Evolutionary conservation across 2,797 vertebrate genomes (phyloP), one percentile per base, ranked within the genome.

Genomic region (Brachymystax lenok): DNA sequence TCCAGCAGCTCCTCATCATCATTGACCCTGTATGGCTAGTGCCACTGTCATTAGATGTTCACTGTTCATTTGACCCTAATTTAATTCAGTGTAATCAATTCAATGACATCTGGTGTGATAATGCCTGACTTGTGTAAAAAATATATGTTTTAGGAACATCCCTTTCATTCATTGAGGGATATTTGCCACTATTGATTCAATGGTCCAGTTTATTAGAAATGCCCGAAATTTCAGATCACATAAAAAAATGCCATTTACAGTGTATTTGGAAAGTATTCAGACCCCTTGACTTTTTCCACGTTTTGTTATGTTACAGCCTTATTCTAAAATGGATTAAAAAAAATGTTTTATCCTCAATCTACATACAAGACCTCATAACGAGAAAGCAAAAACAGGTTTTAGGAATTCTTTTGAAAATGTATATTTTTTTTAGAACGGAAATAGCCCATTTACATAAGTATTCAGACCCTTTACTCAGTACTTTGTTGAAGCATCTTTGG

Each of bases 31-130:
- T 46, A 63, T 24, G 24, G 28, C 10, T 19, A 71, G 76, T 17
- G 30, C 28, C 51, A 54, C 77, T 80, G 81, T 83, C 77, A 84
- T 80, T 77, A 85, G 82, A 85, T 88, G 84, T 87, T 78, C 84
- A 79, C 78, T 74, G 77, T 87, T 81, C 85, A 86, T 84, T 83
- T 75, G 80, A 82, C 83, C 79, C 83, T 82, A 76, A 82, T 88
- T 85, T 85, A 67, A 81, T 82, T 79, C 74, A 85, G 84, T 80
- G 77, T 88, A 88, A 85, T 89, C 85, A 87, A 85, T 86, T 87
- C 79, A 83, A 84, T 82, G 84, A 83, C 85, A 87, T 88, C 87
- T 87, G 86, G 71, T 67, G 52, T 82, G 79, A 82, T 82, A 83
- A 86, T 82, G 74, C 77, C 59, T 74, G 75, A 74, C 83, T 88